phyloP scores from a whole-genome alignment of 1,140 invertebrate species.

The Elysia chlorotica region DNA sequence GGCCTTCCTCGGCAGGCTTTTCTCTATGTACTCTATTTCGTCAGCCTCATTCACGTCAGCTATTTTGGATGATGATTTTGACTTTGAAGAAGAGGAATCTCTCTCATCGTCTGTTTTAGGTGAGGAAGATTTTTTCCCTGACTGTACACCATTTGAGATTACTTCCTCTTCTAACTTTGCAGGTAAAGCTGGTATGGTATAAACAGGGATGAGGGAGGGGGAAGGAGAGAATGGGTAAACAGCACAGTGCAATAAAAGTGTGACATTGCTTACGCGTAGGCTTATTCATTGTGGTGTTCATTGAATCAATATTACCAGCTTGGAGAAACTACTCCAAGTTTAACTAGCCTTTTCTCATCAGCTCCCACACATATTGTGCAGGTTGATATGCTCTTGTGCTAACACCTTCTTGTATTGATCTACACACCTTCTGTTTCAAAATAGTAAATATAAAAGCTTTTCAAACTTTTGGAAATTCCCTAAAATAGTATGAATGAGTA shows the following conservation, averaged over 20 bases:
- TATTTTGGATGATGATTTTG: conserved; percentile 27
- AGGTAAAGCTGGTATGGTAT: conserved; percentile 57
- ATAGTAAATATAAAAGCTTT: too few relatives aligned
- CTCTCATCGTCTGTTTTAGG: conserved; percentile 43
- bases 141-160: conserved; percentile 56
- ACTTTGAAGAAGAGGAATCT: conserved; percentile 28
- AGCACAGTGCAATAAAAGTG: too few relatives aligned
- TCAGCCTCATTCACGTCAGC: conserved; percentile 52
- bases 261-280: not conserved
- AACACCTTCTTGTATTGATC: too few relatives aligned
- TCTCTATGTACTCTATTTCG: conserved; percentile 57
- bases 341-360: too few relatives aligned
- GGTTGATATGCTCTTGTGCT: too few relatives aligned
- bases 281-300: not conserved
- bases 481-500: too few relatives aligned
- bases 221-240: too few relatives aligned
- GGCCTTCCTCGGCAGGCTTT: conserved; percentile 48
- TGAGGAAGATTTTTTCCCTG: conserved; percentile 40
- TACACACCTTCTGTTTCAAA: too few relatives aligned
- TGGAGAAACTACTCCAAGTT: too few relatives aligned
- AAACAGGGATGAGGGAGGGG: too few relatives aligned
- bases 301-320: not conserved
- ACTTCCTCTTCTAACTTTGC: conserved; percentile 59
- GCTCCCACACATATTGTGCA: too few relatives aligned
- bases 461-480: too few relatives aligned